A percentile compares a stretch with the other conserved stretches of the same genome.
phyloP scores from a whole-genome alignment of 2,797 vertebrate genomes.

The Iguana delicatissima region DNA sequence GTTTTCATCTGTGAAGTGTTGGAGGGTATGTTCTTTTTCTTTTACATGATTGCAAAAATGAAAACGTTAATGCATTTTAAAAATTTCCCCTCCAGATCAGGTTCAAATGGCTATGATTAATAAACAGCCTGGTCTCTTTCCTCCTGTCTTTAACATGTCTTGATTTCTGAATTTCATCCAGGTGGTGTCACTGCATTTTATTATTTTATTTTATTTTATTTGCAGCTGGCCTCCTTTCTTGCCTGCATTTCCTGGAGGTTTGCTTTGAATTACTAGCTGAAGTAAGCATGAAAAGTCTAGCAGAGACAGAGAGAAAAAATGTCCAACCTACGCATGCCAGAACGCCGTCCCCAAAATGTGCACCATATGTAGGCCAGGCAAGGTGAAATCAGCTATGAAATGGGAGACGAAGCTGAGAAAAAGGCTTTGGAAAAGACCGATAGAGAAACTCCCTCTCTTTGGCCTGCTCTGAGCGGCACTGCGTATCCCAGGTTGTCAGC shows the following conservation, averaged over 20 bases:
- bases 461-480: not conserved
- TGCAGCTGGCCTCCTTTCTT: constrained; percentile 9
- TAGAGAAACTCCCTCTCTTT: not conserved
- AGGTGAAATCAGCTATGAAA: not conserved
- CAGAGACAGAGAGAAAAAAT: not conserved
- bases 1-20: too few species aligned
- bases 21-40: not conserved
- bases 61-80: not conserved
- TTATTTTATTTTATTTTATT: not conserved
- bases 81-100: not conserved
- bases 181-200: not conserved
- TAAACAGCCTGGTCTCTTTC: not conserved
- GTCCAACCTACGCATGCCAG: too few species aligned
- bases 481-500: constrained; percentile 48
- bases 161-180: constrained; percentile 11
- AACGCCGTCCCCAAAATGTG: not conserved
- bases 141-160: not conserved
- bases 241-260: constrained; percentile 6
- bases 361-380: not conserved
- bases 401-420: not conserved
- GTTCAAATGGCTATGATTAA: not conserved
- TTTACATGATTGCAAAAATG: not conserved
- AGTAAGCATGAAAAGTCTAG: not conserved
- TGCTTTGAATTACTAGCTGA: constrained; percentile 21
- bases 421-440: not conserved